Evolutionary conservation across 2,797 vertebrate genomes (phyloP).

Genomic region (Alcedo atthis): DNA sequence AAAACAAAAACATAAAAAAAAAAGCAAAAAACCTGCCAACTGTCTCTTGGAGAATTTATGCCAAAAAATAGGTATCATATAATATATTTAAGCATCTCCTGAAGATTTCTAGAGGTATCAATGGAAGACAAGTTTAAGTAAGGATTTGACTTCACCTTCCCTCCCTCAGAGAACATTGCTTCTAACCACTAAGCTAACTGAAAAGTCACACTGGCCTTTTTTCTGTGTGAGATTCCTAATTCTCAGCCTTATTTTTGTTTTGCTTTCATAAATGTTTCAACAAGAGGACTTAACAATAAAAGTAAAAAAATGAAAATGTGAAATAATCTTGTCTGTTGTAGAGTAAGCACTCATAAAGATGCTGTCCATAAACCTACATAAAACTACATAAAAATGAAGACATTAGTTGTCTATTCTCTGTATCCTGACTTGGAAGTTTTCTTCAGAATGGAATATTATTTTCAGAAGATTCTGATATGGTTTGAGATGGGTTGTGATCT

Average conservation of each 20-base stretch:
- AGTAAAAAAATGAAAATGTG: neutral
- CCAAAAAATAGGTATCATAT: neutral
- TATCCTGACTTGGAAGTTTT: neutral
- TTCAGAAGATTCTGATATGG: neutral
- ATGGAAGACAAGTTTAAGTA: neutral
- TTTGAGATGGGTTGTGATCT: neutral
- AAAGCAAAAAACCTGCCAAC: neutral
- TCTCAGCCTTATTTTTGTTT: neutral
- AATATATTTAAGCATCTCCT: neutral
- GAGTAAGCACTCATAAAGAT: neutral
- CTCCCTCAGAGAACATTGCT: neutral
- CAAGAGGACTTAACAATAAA: neutral
- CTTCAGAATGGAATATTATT: neutral
- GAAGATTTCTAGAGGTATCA: neutral
- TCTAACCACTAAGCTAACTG: neutral
- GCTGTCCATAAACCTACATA: neutral
- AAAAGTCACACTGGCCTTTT: neutral
- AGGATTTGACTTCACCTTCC: neutral
- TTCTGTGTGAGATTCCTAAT: neutral
- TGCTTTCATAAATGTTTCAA: neutral
- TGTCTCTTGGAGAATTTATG: neutral
- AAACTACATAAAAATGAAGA: neutral
- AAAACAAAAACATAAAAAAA: too few relatives aligned
- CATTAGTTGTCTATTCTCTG: neutral
- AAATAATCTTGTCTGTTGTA: neutral